Evolutionary conservation across 1,140 invertebrate species (phyloP).

Genomic region (Psix sp.): DNA sequence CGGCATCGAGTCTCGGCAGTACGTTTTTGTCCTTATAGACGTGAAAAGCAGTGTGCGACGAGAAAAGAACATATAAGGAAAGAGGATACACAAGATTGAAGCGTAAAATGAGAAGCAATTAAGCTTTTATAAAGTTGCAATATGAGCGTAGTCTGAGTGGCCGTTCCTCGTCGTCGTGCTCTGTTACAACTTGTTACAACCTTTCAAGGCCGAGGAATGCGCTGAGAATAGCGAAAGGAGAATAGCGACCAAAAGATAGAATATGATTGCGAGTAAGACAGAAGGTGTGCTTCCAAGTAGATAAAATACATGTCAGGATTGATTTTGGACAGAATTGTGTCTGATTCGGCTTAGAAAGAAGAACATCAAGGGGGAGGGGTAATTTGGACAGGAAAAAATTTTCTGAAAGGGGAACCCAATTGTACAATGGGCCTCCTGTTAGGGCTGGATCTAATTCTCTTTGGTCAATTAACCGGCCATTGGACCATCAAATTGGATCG

Average conservation of each 20-base stretch:
- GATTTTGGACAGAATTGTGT: slow-evolving; percentile 5
- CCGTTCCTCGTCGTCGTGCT: slow-evolving; percentile 32
- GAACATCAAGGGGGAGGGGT: background rate
- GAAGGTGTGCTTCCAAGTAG: background rate
- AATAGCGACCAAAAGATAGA: slow-evolving; percentile 11
- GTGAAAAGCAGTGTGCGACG: slow-evolving; percentile 36
- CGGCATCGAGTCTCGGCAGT: slow-evolving; percentile 47
- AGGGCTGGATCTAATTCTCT: slow-evolving; percentile 28
- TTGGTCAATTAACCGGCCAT: slow-evolving; percentile 48
- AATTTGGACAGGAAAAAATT: slow-evolving; percentile 13
- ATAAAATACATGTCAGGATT: slow-evolving; percentile 19
- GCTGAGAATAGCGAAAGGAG: slow-evolving; percentile 56
- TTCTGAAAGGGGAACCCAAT: slow-evolving; percentile 19
- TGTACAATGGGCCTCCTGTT: slow-evolving; percentile 33
- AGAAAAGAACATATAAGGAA: slow-evolving; percentile 62
- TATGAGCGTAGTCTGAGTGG: slow-evolving; percentile 54
- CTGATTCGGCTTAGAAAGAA: background rate
- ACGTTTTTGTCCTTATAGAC: slow-evolving; percentile 31
- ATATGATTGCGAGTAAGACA: background rate
- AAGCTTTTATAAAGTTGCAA: slow-evolving; percentile 72
- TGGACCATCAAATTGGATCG: slow-evolving; percentile 44
- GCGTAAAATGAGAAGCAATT: slow-evolving; percentile 73
- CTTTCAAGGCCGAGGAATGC: slow-evolving; percentile 67
- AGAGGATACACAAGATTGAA: slow-evolving; percentile 65
- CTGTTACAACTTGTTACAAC: slow-evolving; percentile 70